phyloP scores from a whole-genome alignment of 1,140 invertebrate genomes.

The Dysdera silvatica region DNA sequence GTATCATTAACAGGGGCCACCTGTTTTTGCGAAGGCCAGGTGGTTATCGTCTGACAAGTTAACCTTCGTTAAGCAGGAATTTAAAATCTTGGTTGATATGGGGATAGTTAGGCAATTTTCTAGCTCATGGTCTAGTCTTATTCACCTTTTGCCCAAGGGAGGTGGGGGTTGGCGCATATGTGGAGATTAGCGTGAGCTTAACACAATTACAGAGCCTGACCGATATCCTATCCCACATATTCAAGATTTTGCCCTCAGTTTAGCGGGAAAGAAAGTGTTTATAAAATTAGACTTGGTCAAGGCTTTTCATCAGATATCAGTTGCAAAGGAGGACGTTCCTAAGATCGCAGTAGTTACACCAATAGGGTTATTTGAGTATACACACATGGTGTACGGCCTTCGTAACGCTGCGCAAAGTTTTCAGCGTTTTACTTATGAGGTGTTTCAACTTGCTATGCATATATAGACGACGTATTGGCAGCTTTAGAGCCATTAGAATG shows the following conservation, averaged over 20 bases:
- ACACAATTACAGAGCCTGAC: slow-evolving; percentile 17
- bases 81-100: not conserved
- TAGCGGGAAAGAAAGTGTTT: slow-evolving; percentile 8
- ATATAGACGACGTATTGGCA: slow-evolving; percentile 43
- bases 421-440: slow-evolving; percentile 11
- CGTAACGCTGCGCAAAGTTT: too few relatives aligned
- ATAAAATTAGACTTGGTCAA: slow-evolving; percentile 18
- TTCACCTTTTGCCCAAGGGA: slow-evolving; percentile 34
- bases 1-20: too few relatives aligned
- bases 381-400: slow-evolving; percentile 24
- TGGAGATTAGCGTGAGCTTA: slow-evolving; percentile 23
- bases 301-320: slow-evolving; percentile 22
- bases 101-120: slow-evolving; percentile 28
- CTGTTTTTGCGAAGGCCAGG: not conserved
- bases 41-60: slow-evolving; percentile 6
- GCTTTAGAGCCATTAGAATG: slow-evolving; percentile 37
- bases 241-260: slow-evolving; percentile 8
- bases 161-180: slow-evolving; percentile 2
- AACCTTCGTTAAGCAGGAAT: slow-evolving; percentile 6
- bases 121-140: slow-evolving; percentile 29
- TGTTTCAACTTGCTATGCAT: not conserved
- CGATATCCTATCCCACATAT: slow-evolving; percentile 26
- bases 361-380: slow-evolving; percentile 24
- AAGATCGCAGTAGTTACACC: slow-evolving; percentile 22
- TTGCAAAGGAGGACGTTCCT: slow-evolving; percentile 11